Evolutionary conservation across 2,797 vertebrate species (phyloP), one percentile per base, ranked within the genome.

Genomic region (Gymnopithys bicolor): DNA sequence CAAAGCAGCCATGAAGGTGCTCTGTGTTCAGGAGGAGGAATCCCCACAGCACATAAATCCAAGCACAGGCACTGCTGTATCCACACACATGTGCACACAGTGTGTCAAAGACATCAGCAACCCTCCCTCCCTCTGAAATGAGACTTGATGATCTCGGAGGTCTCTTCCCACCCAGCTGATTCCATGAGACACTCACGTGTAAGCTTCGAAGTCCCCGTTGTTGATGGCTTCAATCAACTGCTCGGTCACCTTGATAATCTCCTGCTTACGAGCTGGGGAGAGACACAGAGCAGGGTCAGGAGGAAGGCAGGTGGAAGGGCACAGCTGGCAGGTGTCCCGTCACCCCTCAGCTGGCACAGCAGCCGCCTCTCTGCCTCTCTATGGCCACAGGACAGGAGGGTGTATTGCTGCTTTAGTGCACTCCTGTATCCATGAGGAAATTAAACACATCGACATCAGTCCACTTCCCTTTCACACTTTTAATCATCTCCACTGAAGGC

Each of bases 241-340:
- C 96, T 99, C 99, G 0, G 99, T 99, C 86, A 99, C 99, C 98
- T 99, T 99, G 90, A 99, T 99, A 94, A 99, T 99, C 98, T 99
- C 99, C 97, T 99, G 99, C 96, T 99, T 99, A 64, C 99, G 98
- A 90, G 98, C 99, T 96, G 96, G 84, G 95, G 62, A 93, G 43
- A 95, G 86, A 97, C 1, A 96, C 27, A 94, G 90, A 5, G 60
- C 41, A 73, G 6, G 69, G 41, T 88, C 84, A 86, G 39, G 80
- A 87, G 10, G 78, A 89, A 88, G 74, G 66, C 32, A 28, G 30
- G 78, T 7, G 46, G 45, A 73, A 84, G n/a, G 56, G 10, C 86
- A 79, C 60, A 88, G 78, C 35, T 19, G 94, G 92, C 86, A 30
- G 53, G 22, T 30, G 56, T n/a, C 41, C 35, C 77, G 45, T 39